Evolutionary conservation across 2,888 invertebrate species (phyloP).

Genomic region (Oxyteleia sp.): DNA sequence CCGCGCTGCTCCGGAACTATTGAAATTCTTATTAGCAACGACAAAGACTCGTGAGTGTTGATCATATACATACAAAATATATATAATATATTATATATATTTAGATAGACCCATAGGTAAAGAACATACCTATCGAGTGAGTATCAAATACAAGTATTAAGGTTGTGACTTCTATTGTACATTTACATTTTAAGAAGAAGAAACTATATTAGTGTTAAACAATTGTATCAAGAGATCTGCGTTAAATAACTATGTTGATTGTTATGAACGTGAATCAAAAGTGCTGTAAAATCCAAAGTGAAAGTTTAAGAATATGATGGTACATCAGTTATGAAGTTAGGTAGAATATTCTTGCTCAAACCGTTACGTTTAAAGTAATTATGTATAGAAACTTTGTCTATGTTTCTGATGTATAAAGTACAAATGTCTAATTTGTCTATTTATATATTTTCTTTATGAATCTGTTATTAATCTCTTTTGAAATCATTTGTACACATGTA

Average conservation of each 20-base stretch:
- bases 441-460: too few relatives aligned
- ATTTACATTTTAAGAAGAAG: constrained; percentile 73
- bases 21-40: constrained; percentile 62
- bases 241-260: constrained; percentile 63
- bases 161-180: constrained; percentile 84
- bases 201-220: constrained; percentile 72
- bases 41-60: constrained; percentile 66
- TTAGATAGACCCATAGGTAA: constrained; percentile 68
- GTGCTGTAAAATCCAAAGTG: constrained; percentile 40
- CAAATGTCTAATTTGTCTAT: too few relatives aligned
- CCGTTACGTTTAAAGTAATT: too few relatives aligned
- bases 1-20: constrained; percentile 39
- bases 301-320: constrained; percentile 48
- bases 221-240: constrained; percentile 64
- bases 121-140: constrained; percentile 76
- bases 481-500: too few relatives aligned
- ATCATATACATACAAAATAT: constrained; percentile 58
- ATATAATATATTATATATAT: constrained; percentile 66
- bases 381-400: too few relatives aligned
- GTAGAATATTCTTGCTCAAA: too few relatives aligned
- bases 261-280: constrained; percentile 65
- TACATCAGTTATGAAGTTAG: not conserved
- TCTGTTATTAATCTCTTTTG: too few relatives aligned
- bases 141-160: constrained; percentile 84
- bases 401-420: too few relatives aligned